Evolutionary conservation across 1,140 invertebrate species (phyloP), one percentile per base, ranked within the genome.

Genomic region (Drosophila novamexicana): DNA sequence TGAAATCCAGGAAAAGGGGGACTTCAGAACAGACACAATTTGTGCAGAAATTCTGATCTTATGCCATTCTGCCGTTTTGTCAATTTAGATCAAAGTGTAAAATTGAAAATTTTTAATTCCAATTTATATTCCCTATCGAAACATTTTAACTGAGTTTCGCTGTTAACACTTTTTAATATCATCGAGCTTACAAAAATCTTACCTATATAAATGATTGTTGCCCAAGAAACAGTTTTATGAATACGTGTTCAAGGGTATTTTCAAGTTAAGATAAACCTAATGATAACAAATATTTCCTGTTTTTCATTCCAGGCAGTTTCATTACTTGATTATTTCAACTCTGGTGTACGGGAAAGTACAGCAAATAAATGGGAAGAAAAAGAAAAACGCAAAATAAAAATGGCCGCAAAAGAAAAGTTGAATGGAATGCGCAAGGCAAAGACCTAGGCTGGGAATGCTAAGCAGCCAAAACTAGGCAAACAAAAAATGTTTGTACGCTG

Each of bases 311-410:
- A 32, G 49, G 29, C 47, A 72, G 61, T 85, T 84, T 84, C 77
- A 81, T 85, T 84, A 80, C 81, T 74, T 85, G 77, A 84, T 84
- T 85, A 84, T 72, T 52, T 67, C 58, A 37, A 66, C 47, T 64
- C 56, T 71, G 29, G 18, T n/a, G 32, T n/a, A 40, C 16, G 14
- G 68, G 54, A 18, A 39, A 56, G n/a, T 42, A 59, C 65, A 16
- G 29, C 36, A 52, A 68, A 70, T 58, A 65, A 79, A 68, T 58
- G 47, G 29, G 34, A 56, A 70, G 64, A 7, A 45, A n/a, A 52
- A 47, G 45, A 65, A 52, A 16, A 50, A 16, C 12, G 14, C n/a
- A 14, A 74, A 18, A 18, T n/a, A 7, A 52, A 75, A 64, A 69
- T 39, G 65, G 50, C 36, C 42, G 57, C 71, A 83, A 37, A 59